These are phyloP conservation scores for Stigmatopora argus DNA, from an alignment of 2,113 vertebrate species.

Conservation along the genomic window DNA sequence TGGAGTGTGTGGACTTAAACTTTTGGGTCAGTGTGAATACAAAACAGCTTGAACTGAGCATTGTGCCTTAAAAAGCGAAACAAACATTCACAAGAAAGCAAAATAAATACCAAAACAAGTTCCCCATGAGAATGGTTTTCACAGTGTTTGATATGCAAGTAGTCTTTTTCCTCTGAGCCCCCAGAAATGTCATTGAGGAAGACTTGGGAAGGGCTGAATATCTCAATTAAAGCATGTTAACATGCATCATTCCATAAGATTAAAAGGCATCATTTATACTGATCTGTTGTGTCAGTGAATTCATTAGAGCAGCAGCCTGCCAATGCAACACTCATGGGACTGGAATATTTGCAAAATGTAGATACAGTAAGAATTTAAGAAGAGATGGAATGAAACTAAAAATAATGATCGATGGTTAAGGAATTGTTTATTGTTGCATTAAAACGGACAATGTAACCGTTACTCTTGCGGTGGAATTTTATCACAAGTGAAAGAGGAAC, in stretches of 20 bases:
- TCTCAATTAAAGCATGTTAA: constrained; percentile 59
- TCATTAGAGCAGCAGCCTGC: constrained; percentile 42
- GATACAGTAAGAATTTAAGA: constrained; percentile 30
- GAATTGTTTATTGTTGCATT: constrained; percentile 4
- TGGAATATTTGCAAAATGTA: constrained; percentile 42
- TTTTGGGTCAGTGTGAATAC: no score
- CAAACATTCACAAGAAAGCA: constrained; percentile 46
- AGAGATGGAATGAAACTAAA: constrained; percentile 36
- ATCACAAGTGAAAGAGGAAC: not conserved
- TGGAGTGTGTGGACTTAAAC: no score
- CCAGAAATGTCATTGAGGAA: constrained; percentile 54
- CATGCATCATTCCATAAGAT: constrained; percentile 55
- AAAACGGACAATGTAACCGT: constrained; percentile 6
- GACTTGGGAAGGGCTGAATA: constrained; percentile 47
- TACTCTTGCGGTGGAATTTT: not conserved
- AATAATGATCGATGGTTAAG: constrained; percentile 19
- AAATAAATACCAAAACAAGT: constrained; percentile 26
- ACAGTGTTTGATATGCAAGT: constrained; percentile 69
- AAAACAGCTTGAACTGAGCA: no score
- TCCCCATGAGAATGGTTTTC: constrained; percentile 45
- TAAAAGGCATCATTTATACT: constrained; percentile 62
- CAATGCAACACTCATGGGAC: constrained; percentile 32
- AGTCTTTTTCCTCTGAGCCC: constrained; percentile 40
- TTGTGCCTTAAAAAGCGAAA: constrained; percentile 29
- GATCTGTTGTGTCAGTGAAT: constrained; percentile 55